Conservation (phyloP, 1,140 invertebrate species). For the Pseudomyrmex concolor region DNA sequence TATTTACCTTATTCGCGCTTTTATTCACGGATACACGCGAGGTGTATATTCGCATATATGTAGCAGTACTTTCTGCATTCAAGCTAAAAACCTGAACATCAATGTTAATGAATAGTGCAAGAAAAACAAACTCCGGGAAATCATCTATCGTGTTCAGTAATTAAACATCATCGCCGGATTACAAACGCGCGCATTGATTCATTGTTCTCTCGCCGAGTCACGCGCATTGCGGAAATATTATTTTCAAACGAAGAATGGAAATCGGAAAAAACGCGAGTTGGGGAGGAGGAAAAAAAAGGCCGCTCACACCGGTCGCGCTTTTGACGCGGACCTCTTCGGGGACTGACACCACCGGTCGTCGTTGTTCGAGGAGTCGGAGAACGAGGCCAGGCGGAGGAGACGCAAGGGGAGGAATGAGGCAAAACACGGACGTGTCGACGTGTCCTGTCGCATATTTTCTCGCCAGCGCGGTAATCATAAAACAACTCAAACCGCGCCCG, state of each 20-base stretch:
- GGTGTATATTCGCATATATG: constrained; percentile 14
- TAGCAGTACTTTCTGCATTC: constrained; percentile 34
- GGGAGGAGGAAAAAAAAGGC: not conserved
- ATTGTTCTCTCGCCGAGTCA: not conserved
- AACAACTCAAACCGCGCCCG: constrained; percentile 68
- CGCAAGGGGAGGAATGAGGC: not conserved
- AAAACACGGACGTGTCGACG: constrained; percentile 53
- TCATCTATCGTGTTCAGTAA: constrained; percentile 19
- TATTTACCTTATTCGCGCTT: constrained; percentile 68
- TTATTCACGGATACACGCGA: constrained; percentile 71
- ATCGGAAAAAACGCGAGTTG: constrained; percentile 7
- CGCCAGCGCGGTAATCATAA: constrained; percentile 68
- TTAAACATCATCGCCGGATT: constrained; percentile 30
- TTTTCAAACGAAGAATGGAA: constrained; percentile 7
- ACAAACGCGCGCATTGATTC: not conserved
- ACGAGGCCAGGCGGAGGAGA: not conserved
- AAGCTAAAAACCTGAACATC: constrained; percentile 31
- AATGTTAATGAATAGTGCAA: constrained; percentile 60
- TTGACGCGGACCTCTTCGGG: constrained; percentile 60
- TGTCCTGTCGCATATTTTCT: constrained; percentile 68
- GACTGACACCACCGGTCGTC: constrained; percentile 45
- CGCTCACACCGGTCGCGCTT: constrained; percentile 32
- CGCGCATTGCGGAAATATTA: not conserved
- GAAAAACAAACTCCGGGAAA: not conserved
- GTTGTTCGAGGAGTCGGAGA: constrained; percentile 40